Base-by-base conservation (phyloP, 2,888 invertebrate genomes). In the Melikaiella ostensackeni region DNA sequence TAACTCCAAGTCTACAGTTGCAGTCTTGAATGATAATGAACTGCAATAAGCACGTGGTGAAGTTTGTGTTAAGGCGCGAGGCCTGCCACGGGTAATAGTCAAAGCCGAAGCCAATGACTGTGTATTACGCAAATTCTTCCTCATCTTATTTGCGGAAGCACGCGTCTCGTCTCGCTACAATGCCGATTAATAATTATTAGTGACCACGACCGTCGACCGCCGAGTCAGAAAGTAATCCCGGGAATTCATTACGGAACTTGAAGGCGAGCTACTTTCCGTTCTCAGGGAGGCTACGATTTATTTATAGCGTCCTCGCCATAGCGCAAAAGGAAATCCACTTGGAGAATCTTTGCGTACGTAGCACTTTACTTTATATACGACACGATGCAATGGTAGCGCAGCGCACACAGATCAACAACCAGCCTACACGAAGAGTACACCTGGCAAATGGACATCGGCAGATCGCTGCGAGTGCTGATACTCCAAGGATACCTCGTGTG, bases 201-300 rank as follows among this genome's bases (percentile, higher is more conserved):
- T 77, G 81, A 63, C 76, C 77, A 76, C 75, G 77, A 79, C 75
- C 75, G 79, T 62, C 77, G 78, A 59, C 75, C 80, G 82, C 84
- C 86, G 85, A 87, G 87, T 84, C 85, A 86, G 86, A 85, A 86
- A 87, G 86, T 84, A 87, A 88, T 89, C 86, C 87, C 81, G 85
- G 83, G 89, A 89, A 90, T 89, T 89, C 86, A 85, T 88, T 89
- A 87, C 88, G 87, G 89, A 89, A 89, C 88, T 85, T 85, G 89
- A 90, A 90, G 90, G 90, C 89, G 88, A 90, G 87, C 90, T 88
- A 90, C 90, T 90, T 89, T 90, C 89, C 88, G 88, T 88, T 89
- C 89, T 88, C 88, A 87, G 89, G 87, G 89, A 89, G 88, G 86
- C 86, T 86, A 87, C 79, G 82, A 82, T 86, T 88, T 90, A 90